Evolutionary conservation across 2,888 invertebrate genomes (phyloP), one percentile per base, ranked within the genome.

Genomic region (Panorpa germanica): DNA sequence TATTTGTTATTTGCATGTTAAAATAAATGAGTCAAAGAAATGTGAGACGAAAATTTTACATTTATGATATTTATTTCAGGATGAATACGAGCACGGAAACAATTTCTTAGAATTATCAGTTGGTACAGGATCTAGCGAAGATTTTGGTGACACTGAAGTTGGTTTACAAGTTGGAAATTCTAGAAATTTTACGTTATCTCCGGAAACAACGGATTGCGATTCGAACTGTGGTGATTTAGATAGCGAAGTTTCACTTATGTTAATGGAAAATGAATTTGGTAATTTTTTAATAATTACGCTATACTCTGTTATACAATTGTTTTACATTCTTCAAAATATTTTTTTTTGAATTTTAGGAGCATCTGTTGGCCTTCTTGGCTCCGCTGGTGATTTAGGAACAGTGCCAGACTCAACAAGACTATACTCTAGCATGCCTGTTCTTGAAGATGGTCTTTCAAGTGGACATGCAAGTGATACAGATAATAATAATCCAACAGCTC

Each of bases 401-500:
- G 65, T 69, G 29, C 64, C 66, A 24, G 63, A 66, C 36, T 66
- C 64, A 41, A 64, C 63, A 24, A 65, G 67, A 50, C 65, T 68
- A 55, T 77, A 65, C 54, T 71, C 70, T 28, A 72, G 71, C 43
- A 80, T 93, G 78, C 93, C 93, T 1, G 76, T 86, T 10, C 68
- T 93, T 25, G 90, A 91, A 49, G 93, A 93, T 52, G 91, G 90
- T 0, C 59, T 93, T 33, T 90, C 90, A 3, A 90, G 90, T 20
- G 90, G 90, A 3, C 90, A 90, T 48, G 85, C 77, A 2, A 88
- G 88, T 37, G 91, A 91, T 48, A 80, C 74, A 1, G 91, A 91
- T 56, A 83, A 83, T 49, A 82, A 83, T 47, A 83, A 82, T 52
- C 75, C 70, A 12, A 69, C 70, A n/a, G 65, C 69, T 28, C 58